Conservation (phyloP, 2,888 invertebrate genomes). For the Caenorhabditis zanzibari region DNA sequence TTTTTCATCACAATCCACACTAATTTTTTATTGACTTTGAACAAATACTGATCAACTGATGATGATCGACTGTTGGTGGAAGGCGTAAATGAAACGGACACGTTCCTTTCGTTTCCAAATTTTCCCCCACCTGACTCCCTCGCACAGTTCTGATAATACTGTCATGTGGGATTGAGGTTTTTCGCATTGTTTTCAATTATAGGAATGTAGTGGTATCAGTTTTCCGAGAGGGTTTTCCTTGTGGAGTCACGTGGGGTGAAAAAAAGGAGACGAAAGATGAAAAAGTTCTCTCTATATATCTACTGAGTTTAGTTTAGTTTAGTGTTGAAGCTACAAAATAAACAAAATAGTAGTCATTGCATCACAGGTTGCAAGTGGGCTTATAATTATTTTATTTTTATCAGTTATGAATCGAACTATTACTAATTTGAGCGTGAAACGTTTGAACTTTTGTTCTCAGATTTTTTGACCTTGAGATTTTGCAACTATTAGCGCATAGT, state of each 20-base stretch:
- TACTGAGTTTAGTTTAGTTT: constrained; percentile 7
- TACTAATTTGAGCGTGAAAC: not conserved
- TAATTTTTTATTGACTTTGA: constrained; percentile 55
- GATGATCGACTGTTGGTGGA: constrained; percentile 33
- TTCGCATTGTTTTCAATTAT: constrained; percentile 14
- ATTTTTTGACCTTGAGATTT: constrained; percentile 28
- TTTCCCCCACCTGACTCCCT: constrained; percentile 45
- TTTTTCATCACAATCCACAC: constrained; percentile 24
- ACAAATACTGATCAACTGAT: constrained; percentile 65
- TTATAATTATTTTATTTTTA: no score
- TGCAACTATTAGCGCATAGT: constrained; percentile 15
- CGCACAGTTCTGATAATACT: constrained; percentile 26
- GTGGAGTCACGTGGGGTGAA: constrained; percentile 8
- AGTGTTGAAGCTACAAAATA: constrained; percentile 2
- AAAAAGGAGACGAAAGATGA: constrained; percentile 12
- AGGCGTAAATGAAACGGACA: constrained; percentile 42
- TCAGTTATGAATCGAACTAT: no score
- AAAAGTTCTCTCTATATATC: not conserved
- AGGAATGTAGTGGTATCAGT: constrained; percentile 1
- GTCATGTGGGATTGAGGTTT: constrained; percentile 36
- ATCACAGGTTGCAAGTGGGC: not conserved
- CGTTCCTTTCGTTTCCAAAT: constrained; percentile 25
- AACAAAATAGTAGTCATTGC: constrained; percentile 4
- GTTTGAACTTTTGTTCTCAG: constrained; percentile 17
- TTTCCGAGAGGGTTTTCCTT: constrained; percentile 7